These are phyloP conservation scores for Drosophila melanosoma DNA, from an alignment of 2,888 invertebrate genomes.

Conservation along the genomic window DNA sequence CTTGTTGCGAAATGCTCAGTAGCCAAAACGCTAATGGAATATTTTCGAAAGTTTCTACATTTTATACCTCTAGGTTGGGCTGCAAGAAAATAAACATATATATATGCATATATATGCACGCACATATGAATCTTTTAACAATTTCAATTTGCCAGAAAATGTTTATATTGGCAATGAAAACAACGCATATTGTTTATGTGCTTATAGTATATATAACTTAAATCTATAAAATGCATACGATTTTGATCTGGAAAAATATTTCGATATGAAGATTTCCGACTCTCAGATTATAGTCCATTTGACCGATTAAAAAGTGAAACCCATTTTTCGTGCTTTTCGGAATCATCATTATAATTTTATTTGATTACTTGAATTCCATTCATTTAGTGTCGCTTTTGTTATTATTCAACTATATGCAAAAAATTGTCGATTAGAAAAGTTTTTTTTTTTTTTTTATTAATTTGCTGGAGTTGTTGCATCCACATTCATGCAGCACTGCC, in stretches of 20 bases:
- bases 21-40: slow-evolving; percentile 23
- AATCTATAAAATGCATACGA: not conserved
- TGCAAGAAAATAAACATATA: not conserved
- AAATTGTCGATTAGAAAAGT: slow-evolving; percentile 76
- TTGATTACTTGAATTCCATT: slow-evolving; percentile 76
- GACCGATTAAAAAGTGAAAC: slow-evolving; percentile 4
- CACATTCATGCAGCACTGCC: slow-evolving; percentile 19
- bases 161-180: not conserved
- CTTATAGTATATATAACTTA: not conserved
- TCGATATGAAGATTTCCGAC: not conserved
- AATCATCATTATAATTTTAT: slow-evolving; percentile 67
- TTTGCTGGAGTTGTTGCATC: slow-evolving; percentile 7
- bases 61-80: slow-evolving; percentile 14
- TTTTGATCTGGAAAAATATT: not conserved
- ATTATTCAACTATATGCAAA: slow-evolving; percentile 76
- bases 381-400: slow-evolving; percentile 64
- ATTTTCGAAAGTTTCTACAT: not conserved
- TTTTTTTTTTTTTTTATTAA: slow-evolving; percentile 39
- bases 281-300: not conserved
- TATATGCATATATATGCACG: not conserved
- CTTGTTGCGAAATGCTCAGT: slow-evolving; percentile 1
- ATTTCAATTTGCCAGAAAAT: slow-evolving; percentile 16
- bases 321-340: slow-evolving; percentile 40
- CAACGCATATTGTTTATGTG: not conserved
- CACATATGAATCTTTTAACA: slow-evolving; percentile 7